phyloP scores from a whole-genome alignment of 2,888 invertebrate species.

The Rugalucina vietnamica region DNA sequence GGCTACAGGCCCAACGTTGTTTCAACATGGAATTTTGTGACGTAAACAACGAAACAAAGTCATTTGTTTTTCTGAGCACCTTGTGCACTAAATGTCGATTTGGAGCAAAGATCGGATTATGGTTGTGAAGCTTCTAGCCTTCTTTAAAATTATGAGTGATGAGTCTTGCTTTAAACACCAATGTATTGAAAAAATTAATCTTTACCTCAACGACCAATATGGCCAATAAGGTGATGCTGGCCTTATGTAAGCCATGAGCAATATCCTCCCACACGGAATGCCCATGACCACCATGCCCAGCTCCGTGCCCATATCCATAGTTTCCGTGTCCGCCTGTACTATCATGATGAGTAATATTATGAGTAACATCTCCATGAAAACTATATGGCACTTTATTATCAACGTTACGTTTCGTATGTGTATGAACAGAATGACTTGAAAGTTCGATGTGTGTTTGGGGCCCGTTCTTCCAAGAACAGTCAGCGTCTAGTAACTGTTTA shows the following conservation, averaged over 20 bases:
- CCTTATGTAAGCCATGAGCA: slow-evolving; percentile 59
- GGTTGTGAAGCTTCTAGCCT: too few species aligned
- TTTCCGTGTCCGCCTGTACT: neutral
- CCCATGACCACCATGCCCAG: neutral
- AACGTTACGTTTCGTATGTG: neutral
- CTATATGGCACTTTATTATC: neutral
- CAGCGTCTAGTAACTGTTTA: slow-evolving; percentile 35
- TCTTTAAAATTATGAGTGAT: too few species aligned
- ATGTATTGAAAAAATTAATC: too few species aligned
- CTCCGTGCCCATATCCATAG: neutral
- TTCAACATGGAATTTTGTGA: too few species aligned
- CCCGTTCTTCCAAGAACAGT: slow-evolving; percentile 34
- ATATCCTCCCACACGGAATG: slow-evolving; percentile 52
- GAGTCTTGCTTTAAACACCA: too few species aligned
- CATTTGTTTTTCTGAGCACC: too few species aligned
- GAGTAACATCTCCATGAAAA: neutral
- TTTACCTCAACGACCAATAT: slow-evolving; percentile 57
- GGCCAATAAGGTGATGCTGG: slow-evolving; percentile 56
- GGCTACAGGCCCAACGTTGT: too few species aligned
- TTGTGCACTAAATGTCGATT: too few species aligned
- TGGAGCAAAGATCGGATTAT: too few species aligned
- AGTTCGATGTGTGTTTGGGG: neutral
- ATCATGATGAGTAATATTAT: neutral
- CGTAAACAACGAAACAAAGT: too few species aligned
- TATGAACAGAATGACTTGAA: neutral